A percentile compares a stretch with the other conserved stretches of the same genome.
These are phyloP conservation scores for Metridium senile DNA, from an alignment of 92 coral and sea anemone genomes.

Conservation along the genomic window DNA sequence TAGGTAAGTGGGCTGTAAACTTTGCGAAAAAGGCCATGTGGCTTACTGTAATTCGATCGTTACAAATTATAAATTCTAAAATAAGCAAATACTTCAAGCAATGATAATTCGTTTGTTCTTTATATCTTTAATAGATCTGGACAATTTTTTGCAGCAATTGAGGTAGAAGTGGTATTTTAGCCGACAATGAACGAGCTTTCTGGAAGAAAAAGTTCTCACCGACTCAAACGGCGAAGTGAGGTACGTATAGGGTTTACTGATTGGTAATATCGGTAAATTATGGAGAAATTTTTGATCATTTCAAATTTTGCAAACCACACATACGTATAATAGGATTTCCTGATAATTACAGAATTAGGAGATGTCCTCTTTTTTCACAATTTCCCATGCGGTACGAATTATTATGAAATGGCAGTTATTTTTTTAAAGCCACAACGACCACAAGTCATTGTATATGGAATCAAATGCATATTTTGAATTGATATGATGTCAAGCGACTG, in stretches of 20 bases:
- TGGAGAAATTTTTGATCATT: no score
- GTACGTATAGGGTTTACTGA: neutral
- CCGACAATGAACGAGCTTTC: constrained; percentile 9
- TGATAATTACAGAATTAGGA: no score
- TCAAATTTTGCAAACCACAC: no score
- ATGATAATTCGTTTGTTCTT: neutral
- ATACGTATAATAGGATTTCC: no score
- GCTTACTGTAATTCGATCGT: neutral
- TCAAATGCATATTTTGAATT: no score
- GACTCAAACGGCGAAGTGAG: constrained; percentile 30
- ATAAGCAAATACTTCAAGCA: neutral
- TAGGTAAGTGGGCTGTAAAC: neutral
- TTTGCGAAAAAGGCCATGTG: neutral
- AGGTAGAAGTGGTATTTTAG: neutral
- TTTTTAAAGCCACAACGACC: no score
- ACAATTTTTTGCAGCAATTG: neutral
- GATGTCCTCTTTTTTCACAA: no score
- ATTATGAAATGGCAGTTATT: no score
- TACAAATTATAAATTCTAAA: neutral
- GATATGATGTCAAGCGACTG: no score
- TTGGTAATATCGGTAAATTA: no score
- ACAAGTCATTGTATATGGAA: no score
- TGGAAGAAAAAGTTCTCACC: constrained; percentile 1
- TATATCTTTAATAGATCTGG: neutral
- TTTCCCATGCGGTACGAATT: no score